Percentiles rank a stretch among this genome's conserved stretches.
phyloP scores from a whole-genome alignment of 1,140 invertebrate species.

The Anastrepha obliqua region DNA sequence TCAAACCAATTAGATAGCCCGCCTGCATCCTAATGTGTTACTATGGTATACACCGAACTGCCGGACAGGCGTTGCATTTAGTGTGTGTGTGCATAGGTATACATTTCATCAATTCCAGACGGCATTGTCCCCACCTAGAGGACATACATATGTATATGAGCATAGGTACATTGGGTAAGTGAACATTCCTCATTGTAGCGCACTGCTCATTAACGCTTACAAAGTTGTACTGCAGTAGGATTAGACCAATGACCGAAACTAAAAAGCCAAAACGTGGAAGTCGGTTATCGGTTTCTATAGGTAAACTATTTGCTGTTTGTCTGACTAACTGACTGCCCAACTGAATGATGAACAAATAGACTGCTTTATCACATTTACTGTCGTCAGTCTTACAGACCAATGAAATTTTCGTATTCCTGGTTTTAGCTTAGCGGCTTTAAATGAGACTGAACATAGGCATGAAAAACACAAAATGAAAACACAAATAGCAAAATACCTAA shows the following conservation, averaged over 20 bases:
- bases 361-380: background rate
- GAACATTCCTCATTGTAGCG: background rate
- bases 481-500: background rate
- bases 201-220: constrained; percentile 1
- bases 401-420: background rate
- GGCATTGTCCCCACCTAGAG: no score
- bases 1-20: no score
- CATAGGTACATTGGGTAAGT: no score
- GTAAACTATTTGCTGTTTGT: background rate
- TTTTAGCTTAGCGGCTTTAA: no score
- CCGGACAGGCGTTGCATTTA: no score
- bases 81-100: no score
- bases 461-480: background rate
- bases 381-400: background rate
- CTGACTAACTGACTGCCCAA: background rate
- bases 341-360: background rate
- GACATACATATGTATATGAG: no score
- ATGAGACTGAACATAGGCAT: background rate
- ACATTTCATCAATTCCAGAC: no score
- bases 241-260: background rate
- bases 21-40: no score
- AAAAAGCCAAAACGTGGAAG: background rate
- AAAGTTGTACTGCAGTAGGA: background rate
- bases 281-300: background rate
- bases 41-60: no score